Conservation (phyloP, 2,797 vertebrate species). For the Gadopsis bispinosus region DNA sequence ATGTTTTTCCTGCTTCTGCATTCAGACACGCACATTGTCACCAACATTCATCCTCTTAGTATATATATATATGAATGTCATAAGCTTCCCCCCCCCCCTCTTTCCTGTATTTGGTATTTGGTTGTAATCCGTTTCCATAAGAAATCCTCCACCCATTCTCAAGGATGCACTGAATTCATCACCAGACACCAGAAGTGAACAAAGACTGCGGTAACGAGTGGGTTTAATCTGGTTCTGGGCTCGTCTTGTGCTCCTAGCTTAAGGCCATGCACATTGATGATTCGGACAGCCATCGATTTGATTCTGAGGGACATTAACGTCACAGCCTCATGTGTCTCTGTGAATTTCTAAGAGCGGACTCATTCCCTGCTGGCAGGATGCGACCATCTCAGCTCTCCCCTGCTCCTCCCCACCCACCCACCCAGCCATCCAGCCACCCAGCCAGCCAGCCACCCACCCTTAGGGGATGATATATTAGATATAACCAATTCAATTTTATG, state of each 20-base stretch:
- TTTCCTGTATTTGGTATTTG: constrained; percentile 69
- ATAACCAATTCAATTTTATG: constrained; percentile 90
- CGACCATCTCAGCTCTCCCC: constrained; percentile 74
- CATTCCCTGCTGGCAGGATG: constrained; percentile 84
- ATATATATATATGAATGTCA: constrained; percentile 76
- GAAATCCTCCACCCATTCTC: constrained; percentile 79
- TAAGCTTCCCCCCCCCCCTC: constrained; percentile 54
- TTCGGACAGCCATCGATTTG: constrained; percentile 86
- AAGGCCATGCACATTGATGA: constrained; percentile 82
- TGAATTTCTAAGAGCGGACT: constrained; percentile 74
- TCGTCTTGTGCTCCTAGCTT: constrained; percentile 81
- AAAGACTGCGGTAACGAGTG: constrained; percentile 84
- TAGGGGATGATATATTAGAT: constrained; percentile 89
- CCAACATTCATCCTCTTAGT: constrained; percentile 83
- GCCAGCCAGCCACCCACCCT: constrained; percentile 72
- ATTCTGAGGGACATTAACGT: constrained; percentile 87
- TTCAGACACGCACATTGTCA: constrained; percentile 80
- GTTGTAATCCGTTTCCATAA: constrained; percentile 82
- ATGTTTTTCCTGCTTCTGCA: constrained; percentile 76
- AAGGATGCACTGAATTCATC: constrained; percentile 76
- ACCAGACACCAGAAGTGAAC: constrained; percentile 83
- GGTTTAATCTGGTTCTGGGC: constrained; percentile 84
- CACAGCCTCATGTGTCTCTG: constrained; percentile 81
- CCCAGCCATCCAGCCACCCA: constrained; percentile 53
- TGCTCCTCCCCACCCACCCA: constrained; percentile 53